Conservation (phyloP, 2,888 invertebrate genomes). For the Cataglyphis rosenhaueri region DNA sequence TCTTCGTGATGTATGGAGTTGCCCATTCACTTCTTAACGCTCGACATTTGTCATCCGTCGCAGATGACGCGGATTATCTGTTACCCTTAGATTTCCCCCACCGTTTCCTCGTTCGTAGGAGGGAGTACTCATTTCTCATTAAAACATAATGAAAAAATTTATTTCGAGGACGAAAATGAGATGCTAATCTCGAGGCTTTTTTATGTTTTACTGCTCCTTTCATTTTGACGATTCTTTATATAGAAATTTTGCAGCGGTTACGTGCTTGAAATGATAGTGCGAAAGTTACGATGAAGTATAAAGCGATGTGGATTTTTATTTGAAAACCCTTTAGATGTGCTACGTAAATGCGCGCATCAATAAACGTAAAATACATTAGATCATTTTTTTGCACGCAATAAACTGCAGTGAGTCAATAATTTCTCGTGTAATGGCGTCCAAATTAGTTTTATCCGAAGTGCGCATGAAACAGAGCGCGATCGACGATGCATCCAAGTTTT, state of each 20-base stretch:
- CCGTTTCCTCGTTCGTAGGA: background rate
- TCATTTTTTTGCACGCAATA: slow-evolving; percentile 12
- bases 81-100: slow-evolving; percentile 53
- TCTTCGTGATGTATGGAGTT: slow-evolving; percentile 82
- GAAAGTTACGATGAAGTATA: background rate
- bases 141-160: slow-evolving; percentile 65
- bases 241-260: background rate
- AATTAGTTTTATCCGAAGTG: slow-evolving; percentile 39
- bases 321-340: background rate
- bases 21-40: slow-evolving; percentile 76
- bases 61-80: slow-evolving; percentile 76
- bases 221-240: background rate
- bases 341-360: background rate
- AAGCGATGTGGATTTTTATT: background rate
- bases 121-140: background rate
- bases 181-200: slow-evolving; percentile 25
- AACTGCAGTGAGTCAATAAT: slow-evolving; percentile 18
- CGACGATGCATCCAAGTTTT: slow-evolving; percentile 25
- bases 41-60: slow-evolving; percentile 77
- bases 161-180: slow-evolving; percentile 62
- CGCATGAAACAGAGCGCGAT: slow-evolving; percentile 13
- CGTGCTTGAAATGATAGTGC: background rate
- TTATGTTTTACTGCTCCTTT: background rate
- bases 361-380: background rate
- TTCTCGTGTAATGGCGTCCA: slow-evolving; percentile 20